Percentiles rank a stretch among this genome's conserved stretches.
Evolutionary conservation across 2,113 vertebrate genomes (phyloP).

Genomic region (Paraplagusia blochii): DNA sequence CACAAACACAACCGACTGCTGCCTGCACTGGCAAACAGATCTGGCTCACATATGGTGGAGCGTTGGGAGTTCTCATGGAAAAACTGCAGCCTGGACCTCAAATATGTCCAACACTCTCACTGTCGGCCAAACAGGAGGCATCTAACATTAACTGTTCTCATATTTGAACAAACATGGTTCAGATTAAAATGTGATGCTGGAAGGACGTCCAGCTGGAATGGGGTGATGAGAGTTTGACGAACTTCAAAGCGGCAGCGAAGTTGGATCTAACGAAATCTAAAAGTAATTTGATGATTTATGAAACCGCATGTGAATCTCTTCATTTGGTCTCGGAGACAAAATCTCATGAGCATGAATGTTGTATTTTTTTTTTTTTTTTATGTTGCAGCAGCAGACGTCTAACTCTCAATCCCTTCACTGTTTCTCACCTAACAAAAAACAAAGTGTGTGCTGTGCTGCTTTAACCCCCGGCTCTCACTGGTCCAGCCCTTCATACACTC

Average conservation of each 20-base stretch:
- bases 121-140: conserved; percentile 4
- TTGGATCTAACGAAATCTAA: conserved; percentile 5
- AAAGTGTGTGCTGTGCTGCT: conserved; percentile 22
- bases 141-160: not conserved
- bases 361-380: not conserved
- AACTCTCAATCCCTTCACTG: not conserved
- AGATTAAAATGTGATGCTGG: not conserved
- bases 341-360: not conserved
- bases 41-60: conserved; percentile 39
- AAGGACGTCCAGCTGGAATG: conserved; percentile 12
- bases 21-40: conserved; percentile 29
- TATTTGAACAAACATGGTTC: conserved; percentile 3
- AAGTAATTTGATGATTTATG: conserved; percentile 3
- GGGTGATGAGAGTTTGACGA: not conserved
- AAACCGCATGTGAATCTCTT: conserved; percentile 30
- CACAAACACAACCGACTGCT: not conserved
- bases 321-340: not conserved
- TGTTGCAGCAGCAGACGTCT: not conserved
- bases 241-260: conserved; percentile 18
- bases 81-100: conserved; percentile 23
- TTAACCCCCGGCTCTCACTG: conserved; percentile 43
- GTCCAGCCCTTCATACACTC: conserved; percentile 36
- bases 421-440: conserved; percentile 24
- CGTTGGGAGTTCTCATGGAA: conserved; percentile 36
- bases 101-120: conserved; percentile 5